phyloP scores from a whole-genome alignment of 2,113 vertebrate genomes.

The Oxygymnocypris stewartii region DNA sequence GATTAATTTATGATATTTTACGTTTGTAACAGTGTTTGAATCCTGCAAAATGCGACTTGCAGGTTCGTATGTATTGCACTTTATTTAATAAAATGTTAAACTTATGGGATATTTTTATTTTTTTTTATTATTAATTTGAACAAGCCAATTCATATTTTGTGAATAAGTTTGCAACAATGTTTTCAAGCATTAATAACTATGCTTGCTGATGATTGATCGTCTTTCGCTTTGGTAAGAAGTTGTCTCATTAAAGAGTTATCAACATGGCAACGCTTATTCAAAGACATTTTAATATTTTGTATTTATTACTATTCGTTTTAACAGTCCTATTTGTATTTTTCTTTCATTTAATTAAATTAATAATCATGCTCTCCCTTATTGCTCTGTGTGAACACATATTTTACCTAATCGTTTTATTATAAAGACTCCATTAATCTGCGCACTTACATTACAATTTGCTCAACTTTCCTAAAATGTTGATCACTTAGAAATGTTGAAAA shows the following conservation, averaged over 20 bases:
- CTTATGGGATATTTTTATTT: slow-evolving; percentile 56
- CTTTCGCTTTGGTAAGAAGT: background rate
- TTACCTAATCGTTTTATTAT: background rate
- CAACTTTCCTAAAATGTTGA: background rate
- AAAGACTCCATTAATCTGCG: background rate
- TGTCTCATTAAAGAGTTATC: background rate
- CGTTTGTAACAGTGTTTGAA: slow-evolving; percentile 79
- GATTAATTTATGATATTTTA: slow-evolving; percentile 86
- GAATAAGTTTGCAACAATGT: background rate
- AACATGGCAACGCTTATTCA: background rate
- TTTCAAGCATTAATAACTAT: background rate
- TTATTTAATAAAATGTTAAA: slow-evolving; percentile 87
- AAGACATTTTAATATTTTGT: background rate
- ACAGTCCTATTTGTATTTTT: too few relatives aligned
- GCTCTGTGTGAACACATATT: background rate
- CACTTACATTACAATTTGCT: background rate
- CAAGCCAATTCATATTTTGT: background rate
- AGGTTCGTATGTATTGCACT: slow-evolving; percentile 92
- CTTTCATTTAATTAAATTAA: background rate
- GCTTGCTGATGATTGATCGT: background rate
- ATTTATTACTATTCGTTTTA: slow-evolving; percentile 10
- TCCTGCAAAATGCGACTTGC: slow-evolving; percentile 80
- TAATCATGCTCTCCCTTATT: background rate
- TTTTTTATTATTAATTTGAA: slow-evolving; percentile 28
- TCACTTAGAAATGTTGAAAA: background rate